These are phyloP conservation scores for Entomyzon cyanotis DNA, from an alignment of 2,113 vertebrate species.

Conservation along the genomic window DNA sequence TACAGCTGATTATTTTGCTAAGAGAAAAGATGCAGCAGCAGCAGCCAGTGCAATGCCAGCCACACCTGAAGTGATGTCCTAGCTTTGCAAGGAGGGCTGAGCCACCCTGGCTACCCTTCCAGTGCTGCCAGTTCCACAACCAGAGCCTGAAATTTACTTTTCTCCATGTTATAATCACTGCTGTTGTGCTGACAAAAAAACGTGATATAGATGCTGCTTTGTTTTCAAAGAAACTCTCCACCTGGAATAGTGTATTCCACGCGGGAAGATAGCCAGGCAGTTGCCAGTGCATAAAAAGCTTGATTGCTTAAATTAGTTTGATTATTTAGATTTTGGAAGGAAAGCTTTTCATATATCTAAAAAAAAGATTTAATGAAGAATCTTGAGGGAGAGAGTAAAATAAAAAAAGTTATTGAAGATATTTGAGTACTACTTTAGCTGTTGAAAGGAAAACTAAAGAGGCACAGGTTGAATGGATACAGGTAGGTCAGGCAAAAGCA, in stretches of 20 bases:
- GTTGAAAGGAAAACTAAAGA: not conserved
- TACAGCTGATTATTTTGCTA: not conserved
- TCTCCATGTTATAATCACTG: not conserved
- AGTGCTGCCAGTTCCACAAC: not conserved
- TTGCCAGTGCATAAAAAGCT: not conserved
- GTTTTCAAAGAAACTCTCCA: not conserved
- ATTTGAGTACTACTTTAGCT: not conserved
- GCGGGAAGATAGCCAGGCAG: not conserved
- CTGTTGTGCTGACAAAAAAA: not conserved
- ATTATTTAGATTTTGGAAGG: not conserved
- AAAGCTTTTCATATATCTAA: not conserved
- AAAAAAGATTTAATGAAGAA: not conserved
- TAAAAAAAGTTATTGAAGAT: not conserved
- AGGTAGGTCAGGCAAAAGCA: not conserved
- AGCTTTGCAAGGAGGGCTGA: rapidly evolving
- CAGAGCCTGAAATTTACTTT: not conserved
- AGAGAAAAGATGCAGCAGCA: not conserved
- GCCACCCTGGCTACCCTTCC: not conserved
- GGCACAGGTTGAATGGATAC: not conserved
- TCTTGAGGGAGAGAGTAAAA: not conserved
- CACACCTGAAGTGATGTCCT: not conserved
- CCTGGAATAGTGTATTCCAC: not conserved
- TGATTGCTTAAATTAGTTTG: not conserved
- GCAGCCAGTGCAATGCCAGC: not conserved
- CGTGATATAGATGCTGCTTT: not conserved